A percentile compares a stretch with the other conserved stretches of the same genome.
These are phyloP conservation scores for Eremobia ochroleuca DNA, from an alignment of 2,888 invertebrate genomes.

Conservation along the genomic window DNA sequence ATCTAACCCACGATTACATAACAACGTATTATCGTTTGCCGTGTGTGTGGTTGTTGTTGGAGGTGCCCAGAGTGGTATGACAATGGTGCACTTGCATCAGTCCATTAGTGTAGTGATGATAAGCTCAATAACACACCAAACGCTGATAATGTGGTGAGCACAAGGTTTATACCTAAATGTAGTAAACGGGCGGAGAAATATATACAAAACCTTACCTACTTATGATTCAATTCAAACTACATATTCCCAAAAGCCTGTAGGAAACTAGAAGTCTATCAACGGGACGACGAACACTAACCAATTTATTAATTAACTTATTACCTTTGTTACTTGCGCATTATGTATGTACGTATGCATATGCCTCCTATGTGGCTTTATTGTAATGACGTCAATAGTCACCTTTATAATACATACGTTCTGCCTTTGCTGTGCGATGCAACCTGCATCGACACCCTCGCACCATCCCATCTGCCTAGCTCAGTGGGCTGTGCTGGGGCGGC, in stretches of 20 bases:
- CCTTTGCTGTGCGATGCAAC: too few relatives aligned
- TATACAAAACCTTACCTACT: too few relatives aligned
- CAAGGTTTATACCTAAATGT: not conserved
- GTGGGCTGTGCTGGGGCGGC: too few relatives aligned
- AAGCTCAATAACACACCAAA: not conserved
- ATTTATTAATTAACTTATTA: not conserved
- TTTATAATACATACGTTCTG: not conserved
- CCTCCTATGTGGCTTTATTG: not conserved
- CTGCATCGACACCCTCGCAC: too few relatives aligned
- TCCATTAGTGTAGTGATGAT: not conserved
- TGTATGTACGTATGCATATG: not conserved
- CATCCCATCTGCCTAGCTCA: too few relatives aligned
- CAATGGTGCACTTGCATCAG: conserved; percentile 12
- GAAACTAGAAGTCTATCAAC: too few relatives aligned
- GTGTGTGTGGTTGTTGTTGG: not conserved
- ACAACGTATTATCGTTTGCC: too few relatives aligned
- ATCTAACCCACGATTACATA: too few relatives aligned
- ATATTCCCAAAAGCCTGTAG: too few relatives aligned
- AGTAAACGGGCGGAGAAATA: not conserved
- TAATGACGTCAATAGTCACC: not conserved
- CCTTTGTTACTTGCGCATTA: too few relatives aligned
- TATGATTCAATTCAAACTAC: not conserved
- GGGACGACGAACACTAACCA: not conserved
- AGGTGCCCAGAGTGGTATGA: not conserved
- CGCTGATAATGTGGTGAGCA: conserved; percentile 8